Conservation (phyloP, 2,797 vertebrate species). For the Percopsis omiscomaycus region DNA sequence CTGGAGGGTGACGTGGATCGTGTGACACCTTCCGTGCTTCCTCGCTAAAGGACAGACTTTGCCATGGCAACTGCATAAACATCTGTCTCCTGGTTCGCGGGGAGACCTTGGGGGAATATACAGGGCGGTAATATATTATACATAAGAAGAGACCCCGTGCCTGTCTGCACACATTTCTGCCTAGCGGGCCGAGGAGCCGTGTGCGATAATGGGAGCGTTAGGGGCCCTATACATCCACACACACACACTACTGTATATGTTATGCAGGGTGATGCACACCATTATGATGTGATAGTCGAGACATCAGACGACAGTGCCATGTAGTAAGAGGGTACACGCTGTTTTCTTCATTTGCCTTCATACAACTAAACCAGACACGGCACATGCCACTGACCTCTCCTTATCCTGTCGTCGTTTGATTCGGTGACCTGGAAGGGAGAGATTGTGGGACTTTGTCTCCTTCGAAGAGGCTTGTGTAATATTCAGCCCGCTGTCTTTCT, state of each 20-base stretch:
- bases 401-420: constrained; percentile 19
- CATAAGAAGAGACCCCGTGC: constrained; percentile 30
- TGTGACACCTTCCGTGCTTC: constrained; percentile 63
- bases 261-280: constrained; percentile 11
- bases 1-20: constrained; percentile 59
- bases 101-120: constrained; percentile 50
- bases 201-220: constrained; percentile 28
- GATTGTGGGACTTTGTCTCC: constrained; percentile 13
- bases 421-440: constrained; percentile 28
- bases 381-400: background rate
- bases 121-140: constrained; percentile 52
- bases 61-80: constrained; percentile 76
- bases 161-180: constrained; percentile 27
- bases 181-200: constrained; percentile 7
- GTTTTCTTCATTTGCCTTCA: background rate
- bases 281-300: constrained; percentile 6
- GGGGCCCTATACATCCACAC: background rate
- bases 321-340: background rate
- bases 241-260: background rate
- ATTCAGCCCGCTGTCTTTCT: constrained; percentile 18
- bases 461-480: constrained; percentile 21
- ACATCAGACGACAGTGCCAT: constrained; percentile 5
- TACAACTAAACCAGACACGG: background rate
- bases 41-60: constrained; percentile 60
- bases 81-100: constrained; percentile 53